Evolutionary conservation across 92 coral and sea anemone genomes (phyloP).

Genomic region (Meandrina meandrites): DNA sequence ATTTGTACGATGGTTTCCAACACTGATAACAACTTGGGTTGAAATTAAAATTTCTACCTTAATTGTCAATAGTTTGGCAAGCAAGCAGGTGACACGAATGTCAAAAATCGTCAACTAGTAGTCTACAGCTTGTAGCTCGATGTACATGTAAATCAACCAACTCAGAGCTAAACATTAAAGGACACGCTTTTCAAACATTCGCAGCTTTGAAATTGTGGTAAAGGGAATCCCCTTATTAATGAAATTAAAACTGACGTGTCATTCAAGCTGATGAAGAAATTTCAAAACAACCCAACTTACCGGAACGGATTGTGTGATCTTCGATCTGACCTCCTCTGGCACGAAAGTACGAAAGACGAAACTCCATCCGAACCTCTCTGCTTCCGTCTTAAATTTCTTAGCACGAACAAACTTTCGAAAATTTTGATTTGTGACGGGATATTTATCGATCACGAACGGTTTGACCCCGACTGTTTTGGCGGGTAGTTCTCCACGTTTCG

Average conservation of each 20-base stretch:
- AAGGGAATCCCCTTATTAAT: conserved; percentile 24
- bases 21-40: no score
- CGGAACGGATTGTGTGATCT: conserved; percentile 80
- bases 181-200: neutral
- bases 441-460: conserved; percentile 80
- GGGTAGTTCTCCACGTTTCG: conserved; percentile 72
- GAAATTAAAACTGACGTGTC: conserved; percentile 3
- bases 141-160: no score
- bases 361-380: conserved; percentile 89
- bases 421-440: conserved; percentile 84
- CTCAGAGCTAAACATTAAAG: neutral
- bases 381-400: conserved; percentile 86
- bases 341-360: conserved; percentile 75
- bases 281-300: conserved; percentile 23
- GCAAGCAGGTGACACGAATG: neutral
- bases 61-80: no score
- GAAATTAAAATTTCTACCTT: no score
- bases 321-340: conserved; percentile 65
- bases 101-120: neutral
- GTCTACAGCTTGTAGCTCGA: no score
- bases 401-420: conserved; percentile 89
- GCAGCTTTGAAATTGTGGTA: neutral
- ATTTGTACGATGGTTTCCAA: no score
- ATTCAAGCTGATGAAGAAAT: neutral
- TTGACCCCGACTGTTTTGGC: conserved; percentile 67